A percentile compares a stretch with the other conserved stretches of the same genome.
These are phyloP conservation scores for Ennomos quercinarius DNA, from an alignment of 2,888 invertebrate genomes.

Conservation along the genomic window DNA sequence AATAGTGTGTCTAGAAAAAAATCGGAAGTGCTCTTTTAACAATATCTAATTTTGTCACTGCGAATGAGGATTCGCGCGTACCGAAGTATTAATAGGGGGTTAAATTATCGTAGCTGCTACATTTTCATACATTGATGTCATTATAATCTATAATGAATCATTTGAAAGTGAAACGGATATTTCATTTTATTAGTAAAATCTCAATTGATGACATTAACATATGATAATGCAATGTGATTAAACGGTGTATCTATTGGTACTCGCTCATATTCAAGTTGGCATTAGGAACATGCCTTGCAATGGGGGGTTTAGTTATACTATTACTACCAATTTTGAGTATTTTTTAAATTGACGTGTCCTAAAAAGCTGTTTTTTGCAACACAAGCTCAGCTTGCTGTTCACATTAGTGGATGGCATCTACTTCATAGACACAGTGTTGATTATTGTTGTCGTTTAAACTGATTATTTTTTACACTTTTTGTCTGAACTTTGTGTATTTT, in stretches of 20 bases:
- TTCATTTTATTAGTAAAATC: background rate
- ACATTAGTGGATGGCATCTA: background rate
- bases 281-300: slow-evolving; percentile 9
- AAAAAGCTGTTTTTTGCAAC: too few relatives aligned
- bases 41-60: slow-evolving; percentile 10
- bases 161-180: background rate
- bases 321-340: slow-evolving; percentile 6
- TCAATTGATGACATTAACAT: background rate
- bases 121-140: slow-evolving; percentile 10
- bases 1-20: slow-evolving; percentile 15
- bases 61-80: slow-evolving; percentile 9
- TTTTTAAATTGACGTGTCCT: background rate
- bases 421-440: background rate
- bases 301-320: slow-evolving; percentile 5
- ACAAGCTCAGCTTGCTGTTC: background rate
- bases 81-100: slow-evolving; percentile 1
- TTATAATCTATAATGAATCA: background rate
- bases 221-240: background rate
- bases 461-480: background rate
- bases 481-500: slow-evolving; percentile 1
- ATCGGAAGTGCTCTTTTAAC: slow-evolving; percentile 12
- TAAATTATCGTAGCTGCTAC: too few relatives aligned
- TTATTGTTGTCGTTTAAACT: background rate
- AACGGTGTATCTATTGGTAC: slow-evolving; percentile 3
- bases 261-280: background rate